These are phyloP conservation scores for Anthophora plumipes DNA, from an alignment of 2,888 invertebrate genomes.

Conservation along the genomic window DNA sequence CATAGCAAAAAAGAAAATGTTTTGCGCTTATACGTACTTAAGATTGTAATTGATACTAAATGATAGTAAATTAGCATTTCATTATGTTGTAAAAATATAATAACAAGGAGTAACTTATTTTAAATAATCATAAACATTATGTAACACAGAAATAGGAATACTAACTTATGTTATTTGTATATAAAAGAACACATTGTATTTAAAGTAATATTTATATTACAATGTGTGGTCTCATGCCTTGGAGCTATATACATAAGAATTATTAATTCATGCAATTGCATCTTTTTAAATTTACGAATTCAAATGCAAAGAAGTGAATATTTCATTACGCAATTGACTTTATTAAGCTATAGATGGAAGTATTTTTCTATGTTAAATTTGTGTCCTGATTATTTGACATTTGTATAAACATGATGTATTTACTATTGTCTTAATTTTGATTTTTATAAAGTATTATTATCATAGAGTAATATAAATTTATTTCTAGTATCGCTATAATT, in stretches of 20 bases:
- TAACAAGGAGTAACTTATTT: constrained; percentile 62
- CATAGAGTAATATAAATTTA: constrained; percentile 59
- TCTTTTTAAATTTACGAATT: constrained; percentile 55
- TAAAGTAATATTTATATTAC: constrained; percentile 44
- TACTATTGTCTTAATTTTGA: constrained; percentile 52
- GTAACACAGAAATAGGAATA: constrained; percentile 60
- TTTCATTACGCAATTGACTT: constrained; percentile 48
- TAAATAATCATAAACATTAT: constrained; percentile 49
- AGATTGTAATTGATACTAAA: constrained; percentile 58
- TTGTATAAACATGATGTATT: constrained; percentile 62
- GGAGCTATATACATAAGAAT: constrained; percentile 37
- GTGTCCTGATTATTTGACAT: constrained; percentile 47
- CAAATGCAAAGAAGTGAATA: constrained; percentile 33
- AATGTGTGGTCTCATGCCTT: constrained; percentile 61
- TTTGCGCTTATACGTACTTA: constrained; percentile 81
- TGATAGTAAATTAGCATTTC: constrained; percentile 55
- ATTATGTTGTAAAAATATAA: constrained; percentile 60
- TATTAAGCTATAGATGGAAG: constrained; percentile 54
- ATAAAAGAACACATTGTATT: constrained; percentile 67
- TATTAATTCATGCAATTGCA: constrained; percentile 45
- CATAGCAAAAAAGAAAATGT: constrained; percentile 61
- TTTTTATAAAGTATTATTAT: constrained; percentile 62
- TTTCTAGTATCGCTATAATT: constrained; percentile 57
- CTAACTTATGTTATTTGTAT: constrained; percentile 75
- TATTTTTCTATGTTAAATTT: constrained; percentile 68